phyloP scores from a whole-genome alignment of 1,140 invertebrate genomes.

The Vanessa tameamea region DNA sequence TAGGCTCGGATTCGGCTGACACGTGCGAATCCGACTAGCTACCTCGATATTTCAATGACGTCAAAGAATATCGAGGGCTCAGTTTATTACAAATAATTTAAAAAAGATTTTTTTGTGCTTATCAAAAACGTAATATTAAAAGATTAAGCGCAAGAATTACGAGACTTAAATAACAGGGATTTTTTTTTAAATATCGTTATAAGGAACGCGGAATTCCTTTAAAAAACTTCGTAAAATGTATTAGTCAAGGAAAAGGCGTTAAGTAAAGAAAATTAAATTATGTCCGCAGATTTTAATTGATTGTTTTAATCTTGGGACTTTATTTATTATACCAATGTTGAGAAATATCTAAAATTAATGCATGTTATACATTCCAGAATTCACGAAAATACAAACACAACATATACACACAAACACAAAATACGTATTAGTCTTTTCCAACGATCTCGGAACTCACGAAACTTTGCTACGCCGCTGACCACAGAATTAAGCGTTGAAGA shows the following conservation, averaged over 20 bases:
- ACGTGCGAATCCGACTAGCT: constrained; percentile 49
- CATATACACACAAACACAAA: no score
- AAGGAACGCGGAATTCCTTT: constrained; percentile 1
- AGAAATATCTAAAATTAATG: no score
- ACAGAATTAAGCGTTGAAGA: no score
- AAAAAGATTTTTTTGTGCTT: neutral
- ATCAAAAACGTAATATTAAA: neutral
- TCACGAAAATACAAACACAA: no score
- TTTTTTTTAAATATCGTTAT: constrained; percentile 10
- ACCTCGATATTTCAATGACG: constrained; percentile 64
- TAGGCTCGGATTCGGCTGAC: constrained; percentile 68
- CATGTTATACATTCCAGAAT: no score
- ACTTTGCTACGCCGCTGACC: no score
- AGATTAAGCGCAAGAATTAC: constrained; percentile 1
- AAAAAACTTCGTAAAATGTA: neutral
- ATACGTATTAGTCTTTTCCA: no score
- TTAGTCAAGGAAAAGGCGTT: constrained; percentile 1
- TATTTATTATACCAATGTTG: neutral
- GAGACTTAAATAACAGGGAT: neutral
- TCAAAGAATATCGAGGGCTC: constrained; percentile 55
- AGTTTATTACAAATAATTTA: neutral
- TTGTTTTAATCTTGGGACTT: neutral
- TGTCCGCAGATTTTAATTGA: neutral
- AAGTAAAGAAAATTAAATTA: neutral
- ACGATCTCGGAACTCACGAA: no score